Evolutionary conservation across 2,888 invertebrate species (phyloP).

Genomic region (Caenorhabditis uteleia): DNA sequence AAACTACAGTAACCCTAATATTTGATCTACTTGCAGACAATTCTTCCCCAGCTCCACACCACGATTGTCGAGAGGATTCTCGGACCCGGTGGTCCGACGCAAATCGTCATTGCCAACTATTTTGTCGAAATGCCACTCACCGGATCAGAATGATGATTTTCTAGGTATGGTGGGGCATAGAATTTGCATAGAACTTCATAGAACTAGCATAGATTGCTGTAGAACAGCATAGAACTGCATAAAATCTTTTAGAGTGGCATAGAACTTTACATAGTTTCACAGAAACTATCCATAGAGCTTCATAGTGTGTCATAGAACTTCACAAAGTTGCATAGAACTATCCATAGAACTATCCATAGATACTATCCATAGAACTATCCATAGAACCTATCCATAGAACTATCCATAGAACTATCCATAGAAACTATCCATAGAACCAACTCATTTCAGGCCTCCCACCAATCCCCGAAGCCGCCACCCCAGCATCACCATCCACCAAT

Average conservation of each 20-base stretch:
- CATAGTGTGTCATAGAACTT: too few species aligned
- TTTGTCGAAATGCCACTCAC: constrained; percentile 18
- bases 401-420: too few species aligned
- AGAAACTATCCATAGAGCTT: not conserved
- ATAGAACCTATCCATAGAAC: too few species aligned
- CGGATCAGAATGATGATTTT: constrained; percentile 36
- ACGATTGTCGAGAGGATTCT: constrained; percentile 45
- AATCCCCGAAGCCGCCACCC: constrained; percentile 54
- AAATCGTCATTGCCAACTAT: constrained; percentile 42
- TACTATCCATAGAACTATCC: too few species aligned
- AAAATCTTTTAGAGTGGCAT: not conserved
- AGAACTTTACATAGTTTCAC: not conserved
- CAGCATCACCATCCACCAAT: constrained; percentile 43
- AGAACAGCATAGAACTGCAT: too few species aligned
- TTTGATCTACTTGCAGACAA: constrained; percentile 19
- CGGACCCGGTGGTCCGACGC: constrained; percentile 44
- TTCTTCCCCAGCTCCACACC: too few species aligned
- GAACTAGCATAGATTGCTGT: not conserved
- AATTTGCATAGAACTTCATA: too few species aligned
- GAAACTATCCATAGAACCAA: too few species aligned
- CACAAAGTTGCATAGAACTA: too few species aligned
- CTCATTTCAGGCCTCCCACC: constrained; percentile 44
- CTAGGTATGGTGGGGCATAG: constrained; percentile 18
- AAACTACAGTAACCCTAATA: not conserved
- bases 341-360: too few species aligned